Base-by-base conservation (phyloP, 2,113 vertebrate species). In the Thryonomys swinderianus region DNA sequence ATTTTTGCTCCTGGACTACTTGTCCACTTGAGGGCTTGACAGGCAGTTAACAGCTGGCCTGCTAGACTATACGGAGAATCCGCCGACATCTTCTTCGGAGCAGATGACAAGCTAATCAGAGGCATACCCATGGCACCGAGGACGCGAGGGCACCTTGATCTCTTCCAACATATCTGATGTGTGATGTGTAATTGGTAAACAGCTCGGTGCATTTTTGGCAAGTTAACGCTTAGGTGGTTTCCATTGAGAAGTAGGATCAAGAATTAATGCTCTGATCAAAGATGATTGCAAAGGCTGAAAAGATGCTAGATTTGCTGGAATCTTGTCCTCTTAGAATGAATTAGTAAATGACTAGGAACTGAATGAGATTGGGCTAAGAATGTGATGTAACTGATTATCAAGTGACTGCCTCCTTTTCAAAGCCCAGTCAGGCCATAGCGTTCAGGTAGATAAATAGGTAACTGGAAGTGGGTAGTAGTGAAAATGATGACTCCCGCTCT, bases 1-100 rank as follows among this genome's bases (percentile, higher is more conserved):
- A 99, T 99, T 99, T 99, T 99, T 98, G 99, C 99, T 99, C 99
- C 99, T 99, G 99, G 99, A 98, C 99, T 99, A 98, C 98, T 98
- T 98, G 98, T 99, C 99, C 99, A 99, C 99, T 99, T 99, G 99
- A 99, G 99, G 99, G 99, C 99, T 99, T 99, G 99, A 99, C 99
- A 99, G 99, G 99, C 99, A 99, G 99, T 99, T 99, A 99, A 99
- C 99, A 99, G 99, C 99, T 99, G 99, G 99, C 98, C 98, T 98
- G 98, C 98, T 98, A 97, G 98, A 98, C 95, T 98, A 98, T 98
- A 98, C 97, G 98, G 98, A 98, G 98, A 99, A 98, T 98, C 98
- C 96, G 97, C 98, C 98, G 98, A 98, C 98, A 98, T 99, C 98
- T 98, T 98, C 98, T 98, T 99, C 98, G 66, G 90, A 98, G 96